Evolutionary conservation across 23 tunicate genomes (phyloP).

Genomic region (Diplosoma virens): DNA sequence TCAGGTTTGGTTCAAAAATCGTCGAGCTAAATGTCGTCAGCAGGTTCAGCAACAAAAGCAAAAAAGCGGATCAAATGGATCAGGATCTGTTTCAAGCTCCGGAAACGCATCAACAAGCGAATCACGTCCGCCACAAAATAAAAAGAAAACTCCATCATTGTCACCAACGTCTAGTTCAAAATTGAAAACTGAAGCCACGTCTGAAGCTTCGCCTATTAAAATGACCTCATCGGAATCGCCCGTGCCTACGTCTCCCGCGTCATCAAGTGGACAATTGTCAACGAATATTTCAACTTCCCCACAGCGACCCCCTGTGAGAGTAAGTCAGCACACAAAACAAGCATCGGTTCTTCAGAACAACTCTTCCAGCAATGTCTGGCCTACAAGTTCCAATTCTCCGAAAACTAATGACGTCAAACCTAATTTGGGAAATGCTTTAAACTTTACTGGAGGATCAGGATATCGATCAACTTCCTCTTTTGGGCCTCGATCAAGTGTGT

Average conservation of each 20-base stretch:
- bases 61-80: conserved; percentile 26
- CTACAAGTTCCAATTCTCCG: conserved; percentile 76
- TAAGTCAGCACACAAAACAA: neutral
- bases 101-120: conserved; percentile 23
- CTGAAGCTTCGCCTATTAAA: conserved; percentile 16
- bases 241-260: conserved; percentile 45
- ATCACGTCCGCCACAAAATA: conserved; percentile 13
- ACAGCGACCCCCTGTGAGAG: neutral
- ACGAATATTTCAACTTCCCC: conserved; percentile 1
- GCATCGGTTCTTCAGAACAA: conserved; percentile 6
- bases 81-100: conserved; percentile 10
- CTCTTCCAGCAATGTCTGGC: conserved; percentile 60
- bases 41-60: conserved; percentile 85
- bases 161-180: conserved; percentile 47
- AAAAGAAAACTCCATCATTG: conserved; percentile 69
- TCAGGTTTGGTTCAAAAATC: conserved; percentile 98
- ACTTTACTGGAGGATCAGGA: conserved; percentile 29
- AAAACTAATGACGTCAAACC: conserved; percentile 60
- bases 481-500: conserved; percentile 39
- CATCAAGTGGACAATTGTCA: conserved; percentile 40
- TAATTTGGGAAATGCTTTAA: conserved; percentile 29
- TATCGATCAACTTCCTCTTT: conserved; percentile 36
- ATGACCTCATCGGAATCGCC: conserved; percentile 23
- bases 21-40: conserved; percentile 95
- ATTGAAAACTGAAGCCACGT: conserved; percentile 1